phyloP scores from a whole-genome alignment of 2,797 vertebrate species.

The Oreortyx pictus region DNA sequence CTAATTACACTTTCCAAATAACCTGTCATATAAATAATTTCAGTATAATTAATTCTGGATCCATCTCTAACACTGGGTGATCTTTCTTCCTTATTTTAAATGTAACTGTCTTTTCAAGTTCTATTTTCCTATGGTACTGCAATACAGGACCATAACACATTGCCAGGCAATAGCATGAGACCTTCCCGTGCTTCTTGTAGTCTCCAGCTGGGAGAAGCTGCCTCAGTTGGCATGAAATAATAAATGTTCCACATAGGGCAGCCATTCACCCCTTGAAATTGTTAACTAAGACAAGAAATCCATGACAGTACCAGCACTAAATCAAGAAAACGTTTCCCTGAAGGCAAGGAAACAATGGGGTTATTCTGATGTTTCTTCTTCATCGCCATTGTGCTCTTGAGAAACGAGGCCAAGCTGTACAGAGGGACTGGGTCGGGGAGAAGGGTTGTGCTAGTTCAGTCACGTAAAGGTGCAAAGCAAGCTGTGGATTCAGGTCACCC shows the following conservation, averaged over 20 bases:
- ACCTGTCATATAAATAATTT: neutral
- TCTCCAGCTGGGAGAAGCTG: neutral
- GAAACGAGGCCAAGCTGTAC: neutral
- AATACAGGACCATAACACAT: accelerated
- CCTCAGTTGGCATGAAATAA: neutral
- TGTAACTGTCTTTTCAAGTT: neutral
- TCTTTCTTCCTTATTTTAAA: neutral
- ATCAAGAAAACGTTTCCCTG: neutral
- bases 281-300: neutral
- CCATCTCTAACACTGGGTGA: neutral
- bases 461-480: neutral
- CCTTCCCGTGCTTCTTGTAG: neutral
- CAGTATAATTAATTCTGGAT: neutral
- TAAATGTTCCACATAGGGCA: neutral
- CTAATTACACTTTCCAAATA: neutral
- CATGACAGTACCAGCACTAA: neutral
- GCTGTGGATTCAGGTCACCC: neutral
- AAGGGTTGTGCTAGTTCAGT: neutral
- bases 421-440: neutral
- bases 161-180: neutral
- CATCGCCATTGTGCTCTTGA: neutral
- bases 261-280: neutral
- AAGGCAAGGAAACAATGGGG: neutral
- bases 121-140: neutral
- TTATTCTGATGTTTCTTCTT: neutral